Percentiles rank a stretch among this genome's conserved stretches.
phyloP scores from a whole-genome alignment of 2,113 vertebrate species.

The Ptyas mucosa region DNA sequence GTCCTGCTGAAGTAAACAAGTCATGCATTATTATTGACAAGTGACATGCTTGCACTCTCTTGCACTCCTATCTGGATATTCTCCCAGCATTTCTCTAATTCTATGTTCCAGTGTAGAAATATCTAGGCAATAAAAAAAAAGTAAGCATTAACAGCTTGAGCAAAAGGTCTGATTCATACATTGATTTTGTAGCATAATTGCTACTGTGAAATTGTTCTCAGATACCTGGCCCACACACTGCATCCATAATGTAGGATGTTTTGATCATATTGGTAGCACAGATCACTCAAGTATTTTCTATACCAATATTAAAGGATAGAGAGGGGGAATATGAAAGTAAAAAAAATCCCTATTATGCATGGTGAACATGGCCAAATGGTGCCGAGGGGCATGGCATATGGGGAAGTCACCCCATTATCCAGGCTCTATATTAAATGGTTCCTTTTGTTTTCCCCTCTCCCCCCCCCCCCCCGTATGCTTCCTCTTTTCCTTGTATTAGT shows the following conservation, averaged over 20 bases:
- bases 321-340: not conserved
- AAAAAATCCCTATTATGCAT: not conserved
- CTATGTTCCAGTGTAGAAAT: not conserved
- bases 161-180: not conserved
- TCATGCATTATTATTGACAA: not conserved
- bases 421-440: not conserved
- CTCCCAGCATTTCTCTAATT: not conserved
- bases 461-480: fast-evolving
- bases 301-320: not conserved
- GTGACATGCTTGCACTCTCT: not conserved
- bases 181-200: not conserved
- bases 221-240: not conserved
- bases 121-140: not conserved
- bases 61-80: not conserved
- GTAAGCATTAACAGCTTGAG: not conserved
- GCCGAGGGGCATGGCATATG: not conserved
- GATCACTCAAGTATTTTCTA: not conserved
- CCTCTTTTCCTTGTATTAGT: not conserved
- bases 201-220: not conserved
- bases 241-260: not conserved
- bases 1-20: not conserved
- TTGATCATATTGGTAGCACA: not conserved
- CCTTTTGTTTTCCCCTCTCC: not conserved
- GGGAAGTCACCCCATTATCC: not conserved
- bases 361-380: too few species aligned